Conservation (phyloP, 2,797 vertebrate genomes). For the Remorina albescens region DNA sequence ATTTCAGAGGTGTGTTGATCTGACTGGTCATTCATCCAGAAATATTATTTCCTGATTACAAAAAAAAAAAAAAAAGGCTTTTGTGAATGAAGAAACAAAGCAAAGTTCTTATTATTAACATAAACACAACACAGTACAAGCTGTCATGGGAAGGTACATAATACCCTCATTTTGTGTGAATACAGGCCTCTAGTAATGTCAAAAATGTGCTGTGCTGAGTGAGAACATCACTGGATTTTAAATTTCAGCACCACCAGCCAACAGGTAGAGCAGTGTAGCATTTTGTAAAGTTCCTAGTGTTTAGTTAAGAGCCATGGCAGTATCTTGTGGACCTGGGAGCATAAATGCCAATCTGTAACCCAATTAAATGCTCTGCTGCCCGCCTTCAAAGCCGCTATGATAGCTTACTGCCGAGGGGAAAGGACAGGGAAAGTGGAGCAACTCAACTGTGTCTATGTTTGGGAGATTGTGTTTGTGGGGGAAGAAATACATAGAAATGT, state of each 20-base stretch:
- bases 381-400: constrained; percentile 82
- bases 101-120: constrained; percentile 34
- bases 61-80: constrained; percentile 9
- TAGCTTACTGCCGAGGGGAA: constrained; percentile 82
- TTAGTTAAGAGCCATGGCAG: constrained; percentile 67
- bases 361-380: constrained; percentile 82
- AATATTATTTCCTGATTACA: neutral
- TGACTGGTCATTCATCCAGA: constrained; percentile 6
- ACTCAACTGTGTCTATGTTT: constrained; percentile 71
- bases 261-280: constrained; percentile 25
- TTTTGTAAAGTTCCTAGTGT: constrained; percentile 64
- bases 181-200: constrained; percentile 42
- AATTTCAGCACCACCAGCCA: constrained; percentile 34
- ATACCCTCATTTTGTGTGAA: constrained; percentile 13
- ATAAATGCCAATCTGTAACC: constrained; percentile 80
- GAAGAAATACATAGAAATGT: constrained; percentile 53
- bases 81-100: neutral
- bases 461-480: constrained; percentile 62
- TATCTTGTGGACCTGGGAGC: constrained; percentile 75
- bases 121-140: constrained; percentile 39
- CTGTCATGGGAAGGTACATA: neutral
- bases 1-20: constrained; percentile 27
- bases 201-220: constrained; percentile 22
- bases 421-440: constrained; percentile 78
- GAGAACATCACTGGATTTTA: constrained; percentile 34